Conservation (phyloP, 2,113 vertebrate genomes). For the Xyliphius kryptos region DNA sequence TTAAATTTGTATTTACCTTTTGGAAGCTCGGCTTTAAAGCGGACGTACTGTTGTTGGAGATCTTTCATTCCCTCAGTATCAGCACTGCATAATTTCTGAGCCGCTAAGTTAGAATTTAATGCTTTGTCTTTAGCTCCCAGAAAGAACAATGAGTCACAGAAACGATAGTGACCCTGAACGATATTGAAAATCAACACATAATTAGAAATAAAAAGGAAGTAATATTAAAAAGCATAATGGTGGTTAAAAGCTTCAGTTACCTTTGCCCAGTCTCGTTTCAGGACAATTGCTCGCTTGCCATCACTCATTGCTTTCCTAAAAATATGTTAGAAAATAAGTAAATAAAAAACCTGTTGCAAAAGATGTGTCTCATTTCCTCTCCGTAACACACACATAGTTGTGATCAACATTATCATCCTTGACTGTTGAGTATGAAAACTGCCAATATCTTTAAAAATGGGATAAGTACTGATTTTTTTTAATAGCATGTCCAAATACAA, state of each 20-base stretch:
- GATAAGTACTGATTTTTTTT: too few relatives aligned
- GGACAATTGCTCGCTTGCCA: constrained; percentile 80
- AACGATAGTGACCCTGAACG: constrained; percentile 85
- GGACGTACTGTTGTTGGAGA: constrained; percentile 67
- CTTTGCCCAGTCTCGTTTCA: constrained; percentile 86
- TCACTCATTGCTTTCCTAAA: constrained; percentile 78
- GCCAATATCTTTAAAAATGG: too few relatives aligned
- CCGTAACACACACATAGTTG: not conserved
- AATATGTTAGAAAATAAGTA: not conserved
- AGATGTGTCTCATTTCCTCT: not conserved
- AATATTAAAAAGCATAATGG: not conserved
- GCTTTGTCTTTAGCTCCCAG: constrained; percentile 69
- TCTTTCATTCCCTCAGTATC: constrained; percentile 66
- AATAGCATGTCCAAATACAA: too few relatives aligned
- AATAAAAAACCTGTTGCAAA: not conserved
- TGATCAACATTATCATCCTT: too few relatives aligned
- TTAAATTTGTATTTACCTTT: constrained; percentile 53
- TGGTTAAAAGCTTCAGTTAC: constrained; percentile 51
- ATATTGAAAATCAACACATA: not conserved
- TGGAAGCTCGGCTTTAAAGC: constrained; percentile 53
- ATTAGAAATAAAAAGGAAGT: too few relatives aligned
- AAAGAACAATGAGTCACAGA: constrained; percentile 77
- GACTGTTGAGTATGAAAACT: too few relatives aligned
- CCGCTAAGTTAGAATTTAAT: constrained; percentile 68
- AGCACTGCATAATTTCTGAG: constrained; percentile 63